Evolutionary conservation across 2,888 invertebrate species (phyloP), one percentile per base, ranked within the genome.

Genomic region (Lasioglossum marginatum): DNA sequence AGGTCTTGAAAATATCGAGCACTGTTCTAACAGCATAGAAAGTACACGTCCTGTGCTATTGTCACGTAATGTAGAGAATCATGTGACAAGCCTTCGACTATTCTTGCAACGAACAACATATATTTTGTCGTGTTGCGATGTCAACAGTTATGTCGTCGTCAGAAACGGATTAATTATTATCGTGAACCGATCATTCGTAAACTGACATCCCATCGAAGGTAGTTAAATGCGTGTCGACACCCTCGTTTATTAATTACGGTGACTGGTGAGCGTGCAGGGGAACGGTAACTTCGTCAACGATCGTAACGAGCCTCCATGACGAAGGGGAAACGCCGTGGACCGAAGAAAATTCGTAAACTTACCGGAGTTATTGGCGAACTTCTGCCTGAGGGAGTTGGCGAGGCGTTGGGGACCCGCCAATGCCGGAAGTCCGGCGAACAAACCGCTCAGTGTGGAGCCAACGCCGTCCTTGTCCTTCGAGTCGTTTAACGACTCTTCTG

Each of bases 351-450:
- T 77, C 73, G 73, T 71, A 34, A 45, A 94, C 95, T 95, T 82
- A 95, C 95, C 95, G 82, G 95, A 95, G 90, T 94, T 94, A 89
- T 87, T 92, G 88, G 93, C 93, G 87, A 95, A 94, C 89, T 93
- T 95, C 87, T 95, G 94, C 92, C 93, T 91, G 92, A 95, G 94
- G 93, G 95, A 94, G 81, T 83, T 93, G 91, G 95, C 95, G 91
- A 95, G 93, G 91, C 95, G 95, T 92, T 95, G 95, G 93, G 94
- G 94, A 92, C 94, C 94, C 93, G 94, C 94, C 90, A 95, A 91
- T 91, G 93, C 92, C 90, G 95, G 95, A 91, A 95, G 93, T 92
- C 95, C 94, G 90, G 95, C 93, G 77, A 95, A 91, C 88, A 95
- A 89, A 82, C 93, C 93, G 89, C 94, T 95, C 94, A 95, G 92